Base-by-base conservation (phyloP, 2,888 invertebrate species). In the Chrysolina oricalcia region DNA sequence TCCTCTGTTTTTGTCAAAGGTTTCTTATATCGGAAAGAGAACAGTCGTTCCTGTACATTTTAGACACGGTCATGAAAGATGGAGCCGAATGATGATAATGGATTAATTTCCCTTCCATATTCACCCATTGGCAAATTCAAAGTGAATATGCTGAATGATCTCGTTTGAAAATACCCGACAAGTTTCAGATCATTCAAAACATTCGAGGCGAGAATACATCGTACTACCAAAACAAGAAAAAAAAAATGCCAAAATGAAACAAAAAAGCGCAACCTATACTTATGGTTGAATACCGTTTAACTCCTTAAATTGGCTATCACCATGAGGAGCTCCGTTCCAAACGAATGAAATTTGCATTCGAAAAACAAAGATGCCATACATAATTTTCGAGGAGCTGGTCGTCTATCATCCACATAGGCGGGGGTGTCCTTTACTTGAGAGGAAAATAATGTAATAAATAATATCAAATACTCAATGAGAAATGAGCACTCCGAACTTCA, bases 331-430 rank as follows among this genome's bases (percentile, higher is more conserved):
- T 35, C 10, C 15, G 46, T 6, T 13, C 13, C 13, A 41, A 6
- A 11, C 6, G 41, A 27, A n/a, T n/a, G 21, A 62, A 62, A 62
- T 62, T 62, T 62, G 63, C 63, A 62, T 62, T 62, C 63, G 63
- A 10, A 40, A 62, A 62, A 23, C 63, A 40, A 46, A 62, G 63
- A 62, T 62, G 63, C n/a, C 23, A 23, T 23, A 62, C 63, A 62
- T 62, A 19, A 27, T 62, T 40, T 62, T 62, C 21, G 63, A 40
- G 27, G 27, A 62, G 15, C 40, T 62, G 27, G n/a, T 62, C 27
- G 40, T 62, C 63, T 62, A 27, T 21, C 21, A n/a, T 21, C 40
- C 8, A 6, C 63, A 46, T 9, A n/a, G 46, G 46, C 46, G 46
- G 10, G 35, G 35, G 35, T 35, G 35, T 3, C 8, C 35, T 8